These are phyloP conservation scores for Lucilia sericata DNA, from an alignment of 1,140 invertebrate species.

Conservation along the genomic window DNA sequence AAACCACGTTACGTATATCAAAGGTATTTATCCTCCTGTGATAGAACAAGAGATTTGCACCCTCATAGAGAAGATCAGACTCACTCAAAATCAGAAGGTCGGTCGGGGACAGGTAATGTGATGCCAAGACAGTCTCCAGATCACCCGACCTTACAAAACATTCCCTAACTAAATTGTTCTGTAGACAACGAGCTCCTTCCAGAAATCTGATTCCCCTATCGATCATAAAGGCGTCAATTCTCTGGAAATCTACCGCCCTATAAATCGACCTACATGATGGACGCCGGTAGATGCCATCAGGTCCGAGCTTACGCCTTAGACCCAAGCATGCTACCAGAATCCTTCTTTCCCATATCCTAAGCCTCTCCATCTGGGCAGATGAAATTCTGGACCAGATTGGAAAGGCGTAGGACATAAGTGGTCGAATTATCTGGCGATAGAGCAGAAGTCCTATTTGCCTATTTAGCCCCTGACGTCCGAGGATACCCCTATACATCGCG, in stretches of 20 bases:
- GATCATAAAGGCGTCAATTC: background rate
- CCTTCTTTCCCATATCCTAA: background rate
- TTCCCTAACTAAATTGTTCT: background rate
- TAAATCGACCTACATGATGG: too few species aligned
- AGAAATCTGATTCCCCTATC: background rate
- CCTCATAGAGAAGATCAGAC: background rate
- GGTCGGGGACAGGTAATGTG: background rate
- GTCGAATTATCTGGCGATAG: slow-evolving; percentile 4
- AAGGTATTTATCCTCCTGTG: background rate
- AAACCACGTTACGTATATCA: background rate
- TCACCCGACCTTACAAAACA: background rate
- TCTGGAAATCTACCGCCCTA: background rate
- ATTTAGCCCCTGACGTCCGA: background rate
- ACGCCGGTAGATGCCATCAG: too few species aligned
- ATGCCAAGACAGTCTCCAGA: background rate
- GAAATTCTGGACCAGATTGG: background rate
- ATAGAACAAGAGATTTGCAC: background rate
- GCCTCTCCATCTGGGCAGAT: background rate
- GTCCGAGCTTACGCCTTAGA: too few species aligned
- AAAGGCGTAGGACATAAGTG: background rate
- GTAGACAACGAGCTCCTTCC: background rate
- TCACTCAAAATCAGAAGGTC: background rate
- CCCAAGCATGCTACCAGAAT: background rate
- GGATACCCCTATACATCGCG: background rate
- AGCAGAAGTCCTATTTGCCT: background rate